These are phyloP conservation scores for Chrysaora quinquecirrha DNA, from an alignment of 30 jellyfish, hydroid and myxozoan species.

Conservation along the genomic window DNA sequence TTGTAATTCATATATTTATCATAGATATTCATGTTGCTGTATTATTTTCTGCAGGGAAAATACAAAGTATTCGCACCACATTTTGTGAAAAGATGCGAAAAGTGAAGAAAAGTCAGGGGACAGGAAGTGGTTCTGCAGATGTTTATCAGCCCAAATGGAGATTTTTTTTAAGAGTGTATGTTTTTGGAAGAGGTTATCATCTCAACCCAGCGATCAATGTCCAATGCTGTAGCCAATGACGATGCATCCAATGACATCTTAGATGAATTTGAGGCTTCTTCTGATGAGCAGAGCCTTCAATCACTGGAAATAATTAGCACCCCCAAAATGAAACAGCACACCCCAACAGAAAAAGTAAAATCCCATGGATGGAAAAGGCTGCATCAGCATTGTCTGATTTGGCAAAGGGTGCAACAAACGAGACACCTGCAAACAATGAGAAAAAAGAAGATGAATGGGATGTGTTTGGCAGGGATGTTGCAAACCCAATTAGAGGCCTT, in stretches of 20 bases:
- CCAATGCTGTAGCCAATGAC: conserved; percentile 34
- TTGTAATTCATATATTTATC: conserved; percentile 16
- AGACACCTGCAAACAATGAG: conserved; percentile 43
- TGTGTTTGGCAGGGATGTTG: conserved; percentile 55
- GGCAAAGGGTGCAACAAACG: conserved; percentile 30
- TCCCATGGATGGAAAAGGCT: conserved; percentile 49
- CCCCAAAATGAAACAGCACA: conserved; percentile 31
- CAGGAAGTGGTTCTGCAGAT: conserved; percentile 52
- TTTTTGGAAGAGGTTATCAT: conserved; percentile 49
- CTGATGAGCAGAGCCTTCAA: conserved; percentile 41
- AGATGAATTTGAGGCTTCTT: conserved; percentile 31
- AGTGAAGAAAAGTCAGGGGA: conserved; percentile 53
- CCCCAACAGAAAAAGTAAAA: conserved; percentile 29
- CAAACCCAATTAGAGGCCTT: conserved; percentile 31
- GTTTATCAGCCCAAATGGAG: conserved; percentile 56
- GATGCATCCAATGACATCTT: conserved; percentile 33
- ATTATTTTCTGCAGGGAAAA: conserved; percentile 39
- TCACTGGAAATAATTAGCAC: conserved; percentile 30
- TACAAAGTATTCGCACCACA: conserved; percentile 54
- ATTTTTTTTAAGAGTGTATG: conserved; percentile 44
- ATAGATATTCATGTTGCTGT: conserved; percentile 22
- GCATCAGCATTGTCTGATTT: conserved; percentile 45
- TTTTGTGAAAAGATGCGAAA: conserved; percentile 60
- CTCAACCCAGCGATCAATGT: too few relatives aligned
- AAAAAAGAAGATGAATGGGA: conserved; percentile 54